Evolutionary conservation across 2,888 invertebrate genomes (phyloP).

Genomic region (Vannuccia rotundouncinata): DNA sequence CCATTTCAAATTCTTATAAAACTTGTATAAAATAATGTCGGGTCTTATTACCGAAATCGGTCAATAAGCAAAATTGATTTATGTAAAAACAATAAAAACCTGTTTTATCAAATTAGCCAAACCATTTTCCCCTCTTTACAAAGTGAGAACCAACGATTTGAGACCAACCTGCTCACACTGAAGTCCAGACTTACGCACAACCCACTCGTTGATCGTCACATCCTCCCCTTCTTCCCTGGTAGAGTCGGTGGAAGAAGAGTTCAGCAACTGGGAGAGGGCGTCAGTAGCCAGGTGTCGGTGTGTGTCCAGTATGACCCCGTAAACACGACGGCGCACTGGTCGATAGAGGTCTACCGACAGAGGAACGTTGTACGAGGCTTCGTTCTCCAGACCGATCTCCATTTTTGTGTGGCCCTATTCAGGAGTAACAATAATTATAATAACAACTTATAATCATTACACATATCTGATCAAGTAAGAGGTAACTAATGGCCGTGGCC

Average conservation of each 20-base stretch:
- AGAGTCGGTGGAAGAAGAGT: constrained; percentile 41
- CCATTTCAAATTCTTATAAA: too few relatives aligned
- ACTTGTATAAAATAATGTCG: too few relatives aligned
- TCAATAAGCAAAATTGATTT: too few relatives aligned
- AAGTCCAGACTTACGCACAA: constrained; percentile 45
- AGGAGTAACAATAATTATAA: background rate
- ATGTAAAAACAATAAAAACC: too few relatives aligned
- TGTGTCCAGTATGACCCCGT: constrained; percentile 66
- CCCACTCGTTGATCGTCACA: constrained; percentile 31
- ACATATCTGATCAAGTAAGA: background rate
- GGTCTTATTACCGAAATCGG: too few relatives aligned
- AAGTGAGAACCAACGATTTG: too few relatives aligned
- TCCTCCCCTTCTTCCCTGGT: constrained; percentile 40
- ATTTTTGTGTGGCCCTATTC: constrained; percentile 61
- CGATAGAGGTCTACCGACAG: constrained; percentile 75
- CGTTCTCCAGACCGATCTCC: constrained; percentile 76
- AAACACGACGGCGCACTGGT: constrained; percentile 75
- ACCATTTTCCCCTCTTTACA: too few relatives aligned
- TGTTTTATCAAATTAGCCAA: too few relatives aligned
- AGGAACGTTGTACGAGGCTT: constrained; percentile 73
- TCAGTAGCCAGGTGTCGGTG: constrained; percentile 44
- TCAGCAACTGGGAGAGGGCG: constrained; percentile 35
- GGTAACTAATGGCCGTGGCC: background rate
- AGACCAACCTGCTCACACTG: constrained; percentile 56
- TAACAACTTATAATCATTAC: background rate